Evolutionary conservation across 2,888 invertebrate genomes (phyloP).

Genomic region (Diarsia mendica): DNA sequence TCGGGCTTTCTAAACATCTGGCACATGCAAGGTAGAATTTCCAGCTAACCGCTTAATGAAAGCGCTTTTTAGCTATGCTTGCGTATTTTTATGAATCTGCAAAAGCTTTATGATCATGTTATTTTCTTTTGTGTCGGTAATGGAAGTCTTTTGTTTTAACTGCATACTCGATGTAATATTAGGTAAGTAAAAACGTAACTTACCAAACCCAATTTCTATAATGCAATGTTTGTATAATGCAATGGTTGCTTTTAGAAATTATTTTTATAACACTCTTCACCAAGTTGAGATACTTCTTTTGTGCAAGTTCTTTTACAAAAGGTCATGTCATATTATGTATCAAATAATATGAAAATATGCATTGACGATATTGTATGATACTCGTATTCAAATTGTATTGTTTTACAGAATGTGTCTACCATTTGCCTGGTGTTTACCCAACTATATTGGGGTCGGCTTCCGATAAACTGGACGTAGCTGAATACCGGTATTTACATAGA

Average conservation of each 20-base stretch:
- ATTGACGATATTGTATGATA: neutral
- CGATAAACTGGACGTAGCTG: too few species aligned
- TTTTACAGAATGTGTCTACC: neutral
- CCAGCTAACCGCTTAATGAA: conserved; percentile 33
- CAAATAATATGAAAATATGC: neutral
- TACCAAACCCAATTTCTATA: too few species aligned
- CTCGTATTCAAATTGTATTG: neutral
- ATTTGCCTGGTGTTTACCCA: too few species aligned
- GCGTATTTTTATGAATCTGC: conserved; percentile 20
- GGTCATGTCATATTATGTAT: neutral
- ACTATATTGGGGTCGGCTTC: too few species aligned
- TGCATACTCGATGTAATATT: neutral
- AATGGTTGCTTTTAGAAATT: neutral
- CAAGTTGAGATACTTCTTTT: neutral
- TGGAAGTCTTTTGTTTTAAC: conserved; percentile 14
- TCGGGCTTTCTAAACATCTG: conserved; percentile 50
- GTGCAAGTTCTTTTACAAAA: neutral
- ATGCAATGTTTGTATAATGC: neutral
- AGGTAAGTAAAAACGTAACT: neutral
- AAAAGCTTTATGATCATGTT: conserved; percentile 17
- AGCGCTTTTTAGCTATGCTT: conserved; percentile 31
- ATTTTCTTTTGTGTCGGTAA: conserved; percentile 11
- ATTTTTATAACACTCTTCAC: neutral
- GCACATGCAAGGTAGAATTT: conserved; percentile 41
- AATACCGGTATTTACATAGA: too few species aligned